Evolutionary conservation across 2,797 vertebrate species (phyloP).

Genomic region (Delichon dasypus): DNA sequence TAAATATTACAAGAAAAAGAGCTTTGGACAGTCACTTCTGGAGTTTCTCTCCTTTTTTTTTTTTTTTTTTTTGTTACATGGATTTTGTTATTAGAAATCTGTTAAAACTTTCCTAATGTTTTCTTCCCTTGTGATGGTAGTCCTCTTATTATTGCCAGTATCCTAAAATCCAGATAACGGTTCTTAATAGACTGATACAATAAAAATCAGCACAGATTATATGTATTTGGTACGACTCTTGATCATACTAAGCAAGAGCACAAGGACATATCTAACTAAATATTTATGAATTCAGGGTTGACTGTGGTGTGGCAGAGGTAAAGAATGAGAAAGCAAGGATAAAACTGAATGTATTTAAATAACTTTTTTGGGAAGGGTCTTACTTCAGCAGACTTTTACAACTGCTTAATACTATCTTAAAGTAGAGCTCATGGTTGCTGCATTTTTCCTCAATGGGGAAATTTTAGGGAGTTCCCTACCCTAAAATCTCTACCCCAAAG

Average conservation of each 20-base stretch:
- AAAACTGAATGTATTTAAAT: not conserved
- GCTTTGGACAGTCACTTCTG: not conserved
- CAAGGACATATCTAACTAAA: conserved; percentile 21
- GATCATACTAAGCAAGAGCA: not conserved
- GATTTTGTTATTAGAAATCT: conserved; percentile 4
- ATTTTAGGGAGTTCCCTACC: not conserved
- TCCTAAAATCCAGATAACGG: conserved; percentile 4
- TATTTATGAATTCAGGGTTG: conserved; percentile 6
- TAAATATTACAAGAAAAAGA: not conserved
- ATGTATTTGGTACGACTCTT: not conserved
- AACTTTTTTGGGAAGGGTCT: not conserved
- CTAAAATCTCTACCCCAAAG: not conserved
- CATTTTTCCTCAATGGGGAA: too few species aligned
- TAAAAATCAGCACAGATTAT: conserved; percentile 55
- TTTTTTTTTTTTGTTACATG: not conserved
- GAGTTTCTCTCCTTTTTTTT: not conserved
- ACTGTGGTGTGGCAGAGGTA: not conserved
- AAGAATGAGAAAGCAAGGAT: not conserved
- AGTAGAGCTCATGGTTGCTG: not conserved
- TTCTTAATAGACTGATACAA: conserved; percentile 42
- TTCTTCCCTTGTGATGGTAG: not conserved
- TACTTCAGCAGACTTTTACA: not conserved
- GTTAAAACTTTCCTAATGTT: not conserved
- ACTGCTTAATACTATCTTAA: not conserved
- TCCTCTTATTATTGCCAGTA: conserved; percentile 9